A percentile compares a stretch with the other conserved stretches of the same genome.
Evolutionary conservation across 2,113 vertebrate species (phyloP).

Genomic region (Genyomyrus donnyi): DNA sequence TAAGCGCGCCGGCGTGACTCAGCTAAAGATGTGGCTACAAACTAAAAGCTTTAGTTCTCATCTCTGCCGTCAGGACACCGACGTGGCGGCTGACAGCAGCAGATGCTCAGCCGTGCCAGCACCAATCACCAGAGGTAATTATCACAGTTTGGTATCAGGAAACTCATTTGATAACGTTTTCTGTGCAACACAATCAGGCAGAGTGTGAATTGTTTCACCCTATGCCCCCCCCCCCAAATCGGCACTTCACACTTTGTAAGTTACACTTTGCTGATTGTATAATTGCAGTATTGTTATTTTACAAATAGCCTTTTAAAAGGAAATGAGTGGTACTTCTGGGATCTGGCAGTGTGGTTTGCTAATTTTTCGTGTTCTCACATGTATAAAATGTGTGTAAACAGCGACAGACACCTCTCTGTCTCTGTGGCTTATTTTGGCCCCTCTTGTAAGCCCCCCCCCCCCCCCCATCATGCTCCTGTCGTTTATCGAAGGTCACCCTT

Average conservation of each 20-base stretch:
- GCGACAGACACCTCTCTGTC: not conserved
- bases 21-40: not conserved
- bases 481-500: not conserved
- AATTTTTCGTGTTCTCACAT: not conserved
- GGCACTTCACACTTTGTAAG: conserved; percentile 20
- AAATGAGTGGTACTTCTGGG: not conserved
- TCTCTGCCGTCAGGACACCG: not conserved
- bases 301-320: not conserved
- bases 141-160: conserved; percentile 24
- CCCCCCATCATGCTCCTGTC: not conserved
- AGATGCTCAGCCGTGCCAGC: not conserved
- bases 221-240: not conserved
- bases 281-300: conserved; percentile 21
- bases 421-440: not conserved
- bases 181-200: conserved; percentile 13
- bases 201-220: conserved; percentile 27
- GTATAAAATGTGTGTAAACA: not conserved
- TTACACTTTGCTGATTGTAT: conserved; percentile 25
- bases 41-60: not conserved
- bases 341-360: not conserved
- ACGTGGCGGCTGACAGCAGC: not conserved
- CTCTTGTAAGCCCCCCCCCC: not conserved
- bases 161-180: conserved; percentile 27
- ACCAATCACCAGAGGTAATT: conserved; percentile 22
- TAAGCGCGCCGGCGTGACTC: not conserved